These are phyloP conservation scores for Liasis olivaceus DNA, from an alignment of 2,797 vertebrate genomes.

Conservation along the genomic window DNA sequence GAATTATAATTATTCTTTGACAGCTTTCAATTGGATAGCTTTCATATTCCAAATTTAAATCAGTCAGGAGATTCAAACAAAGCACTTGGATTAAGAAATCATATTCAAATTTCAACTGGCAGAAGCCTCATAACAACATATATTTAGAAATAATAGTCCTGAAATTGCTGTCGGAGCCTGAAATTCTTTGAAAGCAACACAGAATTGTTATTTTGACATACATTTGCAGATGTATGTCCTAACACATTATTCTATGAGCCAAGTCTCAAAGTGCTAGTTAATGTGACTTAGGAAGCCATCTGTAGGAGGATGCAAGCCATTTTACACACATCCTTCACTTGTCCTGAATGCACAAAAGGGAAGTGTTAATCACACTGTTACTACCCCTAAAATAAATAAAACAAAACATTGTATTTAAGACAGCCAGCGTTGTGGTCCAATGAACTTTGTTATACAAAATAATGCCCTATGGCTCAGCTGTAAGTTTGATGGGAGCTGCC, in stretches of 20 bases:
- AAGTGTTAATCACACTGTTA: background rate
- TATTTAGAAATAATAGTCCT: background rate
- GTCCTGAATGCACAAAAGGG: background rate
- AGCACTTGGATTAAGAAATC: background rate
- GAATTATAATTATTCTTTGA: background rate
- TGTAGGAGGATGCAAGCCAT: background rate
- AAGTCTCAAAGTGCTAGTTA: constrained; percentile 1
- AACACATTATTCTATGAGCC: constrained; percentile 4
- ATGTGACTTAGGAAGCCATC: background rate
- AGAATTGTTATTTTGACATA: background rate
- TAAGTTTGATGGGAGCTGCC: background rate
- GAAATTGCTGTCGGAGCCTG: background rate
- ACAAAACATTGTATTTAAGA: background rate
- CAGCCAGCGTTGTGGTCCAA: background rate
- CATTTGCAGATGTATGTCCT: background rate
- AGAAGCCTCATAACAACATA: background rate
- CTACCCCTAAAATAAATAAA: background rate
- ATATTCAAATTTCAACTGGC: too few relatives aligned
- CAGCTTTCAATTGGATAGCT: background rate
- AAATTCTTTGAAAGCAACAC: background rate
- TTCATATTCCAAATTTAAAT: background rate
- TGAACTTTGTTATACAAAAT: constrained; percentile 8
- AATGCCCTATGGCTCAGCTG: background rate
- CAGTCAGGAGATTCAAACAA: background rate
- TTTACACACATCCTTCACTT: background rate